Evolutionary conservation across 2,113 vertebrate species (phyloP), one percentile per base, ranked within the genome.

Genomic region (Bombycilla garrulus): DNA sequence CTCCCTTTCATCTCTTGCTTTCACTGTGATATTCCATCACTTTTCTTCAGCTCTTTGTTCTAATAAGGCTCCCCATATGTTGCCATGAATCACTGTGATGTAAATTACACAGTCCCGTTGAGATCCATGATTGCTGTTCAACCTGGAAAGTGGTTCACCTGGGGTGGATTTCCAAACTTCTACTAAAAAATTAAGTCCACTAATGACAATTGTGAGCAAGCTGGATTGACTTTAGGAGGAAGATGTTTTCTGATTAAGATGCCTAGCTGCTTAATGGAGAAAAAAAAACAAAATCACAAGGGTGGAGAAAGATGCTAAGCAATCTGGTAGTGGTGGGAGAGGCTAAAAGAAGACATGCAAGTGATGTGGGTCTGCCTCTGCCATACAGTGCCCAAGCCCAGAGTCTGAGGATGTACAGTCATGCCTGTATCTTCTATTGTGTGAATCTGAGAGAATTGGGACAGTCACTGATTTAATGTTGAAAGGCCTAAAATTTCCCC

Each of bases 341-440:
- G 22, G 35, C 28, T 85, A 57, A 89, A 72, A 61, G 26, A 44
- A 28, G 17, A 64, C 36, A 36, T 2, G 65, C 21, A 88, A 79
- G 11, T 23, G 29, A 71, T 13, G 2, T 1, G 0, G 5, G 9
- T 64, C 48, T 79, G 24, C 60, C 16, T 47, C 31, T 79, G n/a
- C 15, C 21, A 22, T 10, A 38, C 24, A 20, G 11, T 24, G 40
- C 10, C 81, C 11, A 35, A 70, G 42, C 18, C 14, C 8, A 2
- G 3, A 54, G 35, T 35, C 51, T 76, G 38, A 78, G 81, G 42
- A 17, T 24, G 23, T 87, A 36, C n/a, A 78, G 60, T 15, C 7
- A 54, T 17, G 25, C 3, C 8, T 58, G 0, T 28, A 33, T 28
- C 14, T 79, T 69, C 54, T 17, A 0, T 5, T 51, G 8, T 13